These are phyloP conservation scores for Nyctibius grandis DNA, from an alignment of 2,797 vertebrate species.

Conservation along the genomic window DNA sequence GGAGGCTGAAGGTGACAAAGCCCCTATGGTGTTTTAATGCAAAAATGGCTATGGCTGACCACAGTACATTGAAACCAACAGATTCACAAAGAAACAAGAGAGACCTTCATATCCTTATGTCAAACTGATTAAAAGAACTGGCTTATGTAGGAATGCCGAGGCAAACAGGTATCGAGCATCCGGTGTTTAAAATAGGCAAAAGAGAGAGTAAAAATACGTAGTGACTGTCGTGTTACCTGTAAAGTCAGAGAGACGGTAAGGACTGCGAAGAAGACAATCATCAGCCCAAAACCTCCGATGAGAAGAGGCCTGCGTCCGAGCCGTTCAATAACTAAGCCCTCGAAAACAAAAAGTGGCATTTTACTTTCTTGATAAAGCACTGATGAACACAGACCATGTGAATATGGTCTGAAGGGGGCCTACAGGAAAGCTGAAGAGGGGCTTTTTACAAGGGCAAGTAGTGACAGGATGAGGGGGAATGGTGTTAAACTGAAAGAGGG, in stretches of 20 bases:
- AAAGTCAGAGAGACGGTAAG: slow-evolving; percentile 87
- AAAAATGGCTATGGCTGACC: background rate
- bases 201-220: rapidly evolving
- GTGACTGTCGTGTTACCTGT: slow-evolving; percentile 76
- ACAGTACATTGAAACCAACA: background rate
- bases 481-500: no score
- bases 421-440: no score
- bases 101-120: background rate
- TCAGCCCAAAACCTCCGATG: slow-evolving; percentile 89
- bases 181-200: background rate
- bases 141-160: rapidly evolving
- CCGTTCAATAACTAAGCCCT: slow-evolving; percentile 90
- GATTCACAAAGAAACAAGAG: background rate
- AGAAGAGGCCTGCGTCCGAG: slow-evolving; percentile 87
- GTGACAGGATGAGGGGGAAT: no score
- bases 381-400: background rate
- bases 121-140: background rate
- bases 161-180: background rate
- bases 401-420: no score
- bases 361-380: background rate
- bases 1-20: background rate
- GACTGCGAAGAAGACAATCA: slow-evolving; percentile 85
- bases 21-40: background rate
- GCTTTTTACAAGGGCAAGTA: no score
- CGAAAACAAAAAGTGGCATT: background rate